Evolutionary conservation across 1,140 invertebrate genomes (phyloP), one percentile per base, ranked within the genome.

Genomic region (Fopius arisanus): DNA sequence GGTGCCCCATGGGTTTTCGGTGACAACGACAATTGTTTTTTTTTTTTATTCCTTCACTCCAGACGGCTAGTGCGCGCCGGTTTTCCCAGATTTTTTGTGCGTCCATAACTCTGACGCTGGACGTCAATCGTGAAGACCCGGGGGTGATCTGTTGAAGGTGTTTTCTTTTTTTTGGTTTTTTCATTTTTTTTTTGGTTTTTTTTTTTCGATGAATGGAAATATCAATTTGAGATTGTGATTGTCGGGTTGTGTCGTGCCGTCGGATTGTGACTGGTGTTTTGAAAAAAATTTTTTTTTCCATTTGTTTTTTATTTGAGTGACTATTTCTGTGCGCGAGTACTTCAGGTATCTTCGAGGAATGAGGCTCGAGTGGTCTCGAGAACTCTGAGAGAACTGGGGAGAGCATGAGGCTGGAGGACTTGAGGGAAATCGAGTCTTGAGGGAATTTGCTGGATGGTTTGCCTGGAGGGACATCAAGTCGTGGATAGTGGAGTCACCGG

Each of bases 231-330:
- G 4, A 65, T 43, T 67, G 66, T 43, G 66, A 41, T 26, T 67
- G 41, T 67, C n/a, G 37, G 19, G 3, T 29, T 48, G 66, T 43
- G 66, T 43, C 66, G 37, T 41, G 41, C 72, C 72, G 72, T 68
- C 65, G 72, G 71, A 37, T 54, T 3, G 54, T 59, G 54, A 59
- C 54, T 59, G 54, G 54, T 59, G 54, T 31, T 65, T 19, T n/a
- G n/a, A n/a, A 33, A 19, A 14, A 7, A 54, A 19, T 19, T 54
- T 54, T 19, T 62, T 62, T 4, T 70, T 29, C 31, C 10, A 19
- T 0, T 51, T 33, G 21, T 51, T 40, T 23, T 2, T 41, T 67
- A 28, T 62, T 67, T n/a, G 31, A 73, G 54, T 68, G 48, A 23
- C 29, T 62, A 16, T 68, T 23, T 63, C 10, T 65, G 29, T 59